Percentiles rank a stretch among this genome's conserved stretches.
These are phyloP conservation scores for Tragulus kanchil DNA, from an alignment of 2,113 vertebrate genomes.

Conservation along the genomic window DNA sequence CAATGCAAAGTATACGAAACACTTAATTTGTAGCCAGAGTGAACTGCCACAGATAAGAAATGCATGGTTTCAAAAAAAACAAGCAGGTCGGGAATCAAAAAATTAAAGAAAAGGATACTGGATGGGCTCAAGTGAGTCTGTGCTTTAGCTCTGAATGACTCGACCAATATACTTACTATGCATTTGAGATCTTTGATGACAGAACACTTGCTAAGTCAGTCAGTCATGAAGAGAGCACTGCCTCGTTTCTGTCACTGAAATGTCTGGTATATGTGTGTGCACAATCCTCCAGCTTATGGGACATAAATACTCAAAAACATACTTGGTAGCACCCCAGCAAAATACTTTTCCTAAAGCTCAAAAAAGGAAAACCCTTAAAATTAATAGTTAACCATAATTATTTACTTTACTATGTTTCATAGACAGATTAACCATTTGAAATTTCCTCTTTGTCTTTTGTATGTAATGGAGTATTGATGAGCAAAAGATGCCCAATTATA, in stretches of 20 bases:
- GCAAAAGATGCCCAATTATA: background rate
- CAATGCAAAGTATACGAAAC: constrained; percentile 39
- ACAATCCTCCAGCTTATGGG: background rate
- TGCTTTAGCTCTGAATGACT: constrained; percentile 54
- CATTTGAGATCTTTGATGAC: background rate
- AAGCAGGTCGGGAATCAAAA: background rate
- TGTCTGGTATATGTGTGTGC: background rate
- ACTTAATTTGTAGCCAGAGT: constrained; percentile 31
- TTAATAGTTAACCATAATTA: background rate
- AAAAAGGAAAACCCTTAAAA: constrained; percentile 20
- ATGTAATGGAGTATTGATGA: background rate
- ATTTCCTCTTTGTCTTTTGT: constrained; percentile 6
- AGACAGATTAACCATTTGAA: background rate
- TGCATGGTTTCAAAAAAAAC: background rate
- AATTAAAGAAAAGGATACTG: background rate
- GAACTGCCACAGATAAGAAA: constrained; percentile 19
- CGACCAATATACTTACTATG: constrained; percentile 17
- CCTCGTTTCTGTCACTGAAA: background rate
- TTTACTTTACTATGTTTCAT: constrained; percentile 4
- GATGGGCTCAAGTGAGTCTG: background rate
- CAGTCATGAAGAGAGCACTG: background rate
- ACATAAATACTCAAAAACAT: background rate
- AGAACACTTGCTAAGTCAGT: background rate
- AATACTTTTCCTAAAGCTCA: background rate
- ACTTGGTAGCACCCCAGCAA: background rate